Evolutionary conservation across 1,140 invertebrate species (phyloP), one percentile per base, ranked within the genome.

Genomic region (Octopus bimaculoides): DNA sequence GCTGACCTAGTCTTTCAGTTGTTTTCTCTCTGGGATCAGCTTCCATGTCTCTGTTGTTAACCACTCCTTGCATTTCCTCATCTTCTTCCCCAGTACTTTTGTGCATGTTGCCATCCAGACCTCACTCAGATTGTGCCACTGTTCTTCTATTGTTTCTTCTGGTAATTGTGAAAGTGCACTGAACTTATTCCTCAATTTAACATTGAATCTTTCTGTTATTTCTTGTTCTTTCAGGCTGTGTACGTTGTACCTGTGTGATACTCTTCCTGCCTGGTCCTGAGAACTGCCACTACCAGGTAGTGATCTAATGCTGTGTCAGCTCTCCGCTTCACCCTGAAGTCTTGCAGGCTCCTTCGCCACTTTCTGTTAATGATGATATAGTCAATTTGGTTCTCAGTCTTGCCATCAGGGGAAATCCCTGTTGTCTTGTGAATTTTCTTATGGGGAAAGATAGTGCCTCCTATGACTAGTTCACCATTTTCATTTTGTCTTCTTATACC

Each of bases 391-490:
- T 81, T 83, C 5, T 73, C 52, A 53, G 78, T 71, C 52, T 78
- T 75, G 3, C 79, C 71, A 78, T 84, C 74, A 61, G 81, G 83
- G 61, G 84, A 85, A 56, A 76, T 71, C 78, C 83, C 81, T 75
- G 82, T 83, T 12, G 73, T 54, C 76, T 85, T 85, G 75, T 85
- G 83, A 17, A 85, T 83, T 55, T 78, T 80, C 79, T 81, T 84
- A 69, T 84, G 85, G 74, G 75, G 61, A 71, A 83, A 83, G 14
- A 80, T 41, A 4, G 54, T 83, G 53, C 71, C 71, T 52, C 54
- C 80, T 12, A 61, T 41, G 26, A 61, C 9, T 17, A 77, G 53
- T 76, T 83, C 77, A 17, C 84, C 82, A 80, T 85, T 85, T 53
- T 84, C 80, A 26, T 82, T 82, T 12, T 81, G 81, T 69, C 54